phyloP scores from a whole-genome alignment of 2,888 invertebrate genomes.

The Megalurothrips usitatus region DNA sequence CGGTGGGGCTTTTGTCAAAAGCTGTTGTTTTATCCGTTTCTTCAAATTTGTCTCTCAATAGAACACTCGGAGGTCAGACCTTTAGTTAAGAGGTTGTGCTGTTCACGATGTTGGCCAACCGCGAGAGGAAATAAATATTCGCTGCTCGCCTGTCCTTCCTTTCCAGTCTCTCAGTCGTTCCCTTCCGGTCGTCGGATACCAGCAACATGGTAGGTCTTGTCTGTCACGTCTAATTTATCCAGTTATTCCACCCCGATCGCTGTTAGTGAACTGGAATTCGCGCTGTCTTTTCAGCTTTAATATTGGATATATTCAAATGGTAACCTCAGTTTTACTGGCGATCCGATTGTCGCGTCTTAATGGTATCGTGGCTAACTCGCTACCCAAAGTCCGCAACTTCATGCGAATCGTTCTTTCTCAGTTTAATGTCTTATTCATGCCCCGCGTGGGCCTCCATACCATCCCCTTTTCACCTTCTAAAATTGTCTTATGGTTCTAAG shows the following conservation, averaged over 20 bases:
- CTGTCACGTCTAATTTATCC: background rate
- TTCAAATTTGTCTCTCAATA: too few species aligned
- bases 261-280: background rate
- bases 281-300: background rate
- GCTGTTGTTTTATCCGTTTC: too few species aligned
- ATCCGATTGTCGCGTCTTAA: background rate
- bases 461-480: background rate
- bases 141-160: background rate
- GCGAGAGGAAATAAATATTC: background rate
- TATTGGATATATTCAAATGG: background rate
- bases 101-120: background rate
- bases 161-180: background rate
- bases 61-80: too few species aligned
- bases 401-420: background rate
- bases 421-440: background rate
- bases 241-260: background rate
- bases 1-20: too few species aligned
- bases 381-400: background rate
- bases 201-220: background rate
- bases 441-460: background rate
- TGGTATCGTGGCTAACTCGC: background rate
- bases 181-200: background rate
- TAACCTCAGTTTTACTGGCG: background rate
- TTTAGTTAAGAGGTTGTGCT: background rate
- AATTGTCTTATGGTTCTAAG: background rate